These are phyloP conservation scores for Acleris literana DNA, from an alignment of 2,888 invertebrate species.

Conservation along the genomic window DNA sequence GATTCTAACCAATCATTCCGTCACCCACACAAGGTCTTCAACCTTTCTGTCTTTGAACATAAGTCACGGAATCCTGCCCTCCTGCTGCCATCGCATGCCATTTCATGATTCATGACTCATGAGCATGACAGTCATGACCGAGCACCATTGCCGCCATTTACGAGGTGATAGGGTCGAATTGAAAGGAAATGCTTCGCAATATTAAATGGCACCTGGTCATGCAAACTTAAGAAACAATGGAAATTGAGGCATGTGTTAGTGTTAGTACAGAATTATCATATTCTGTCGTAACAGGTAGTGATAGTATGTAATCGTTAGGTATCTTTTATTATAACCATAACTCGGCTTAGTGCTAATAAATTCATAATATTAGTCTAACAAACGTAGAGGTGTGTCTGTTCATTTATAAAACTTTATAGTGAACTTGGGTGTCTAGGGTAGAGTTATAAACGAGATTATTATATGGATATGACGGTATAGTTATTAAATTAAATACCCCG, in stretches of 20 bases:
- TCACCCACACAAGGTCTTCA: conserved; percentile 1
- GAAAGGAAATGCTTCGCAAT: conserved; percentile 12
- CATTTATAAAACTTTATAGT: background rate
- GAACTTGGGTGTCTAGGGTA: no score
- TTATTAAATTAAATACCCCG: no score
- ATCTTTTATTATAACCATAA: conserved; percentile 4
- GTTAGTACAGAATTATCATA: background rate
- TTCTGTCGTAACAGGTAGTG: conserved; percentile 4
- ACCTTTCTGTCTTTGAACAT: conserved; percentile 9
- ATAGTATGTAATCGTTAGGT: conserved; percentile 3
- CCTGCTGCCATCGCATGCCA: conserved; percentile 11
- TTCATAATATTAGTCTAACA: background rate
- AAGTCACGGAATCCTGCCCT: conserved; percentile 16
- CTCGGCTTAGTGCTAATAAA: conserved; percentile 3
- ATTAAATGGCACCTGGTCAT: conserved; percentile 23
- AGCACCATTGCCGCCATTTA: conserved; percentile 21
- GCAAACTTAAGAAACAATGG: conserved; percentile 14
- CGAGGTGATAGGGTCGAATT: conserved; percentile 23
- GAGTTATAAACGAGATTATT: no score
- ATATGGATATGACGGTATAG: no score
- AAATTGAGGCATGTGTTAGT: background rate
- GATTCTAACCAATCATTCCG: background rate
- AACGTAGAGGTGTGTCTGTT: background rate
- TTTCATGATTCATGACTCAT: conserved; percentile 14
- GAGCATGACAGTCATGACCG: conserved; percentile 7